These are phyloP conservation scores for Ciona savignyi DNA, from an alignment of 23 tunicate species.

Conservation along the genomic window DNA sequence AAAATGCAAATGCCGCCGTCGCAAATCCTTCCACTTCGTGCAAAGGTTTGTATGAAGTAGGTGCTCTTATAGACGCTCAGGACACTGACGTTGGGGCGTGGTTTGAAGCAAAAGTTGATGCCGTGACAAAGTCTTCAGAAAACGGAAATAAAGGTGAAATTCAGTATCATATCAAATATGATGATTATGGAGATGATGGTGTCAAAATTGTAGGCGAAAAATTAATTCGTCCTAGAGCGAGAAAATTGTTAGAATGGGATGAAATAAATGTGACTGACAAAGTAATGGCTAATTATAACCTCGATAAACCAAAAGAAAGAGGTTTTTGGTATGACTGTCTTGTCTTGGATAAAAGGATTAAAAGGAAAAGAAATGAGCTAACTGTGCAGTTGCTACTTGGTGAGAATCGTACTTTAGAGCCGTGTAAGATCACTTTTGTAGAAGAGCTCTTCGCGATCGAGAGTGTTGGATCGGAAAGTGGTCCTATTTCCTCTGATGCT, in stretches of 20 bases:
- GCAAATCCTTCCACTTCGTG: not conserved
- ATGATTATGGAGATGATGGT: constrained; percentile 60
- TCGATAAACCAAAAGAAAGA: constrained; percentile 52
- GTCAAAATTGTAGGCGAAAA: constrained; percentile 4
- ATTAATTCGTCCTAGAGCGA: constrained; percentile 61
- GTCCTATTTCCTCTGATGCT: constrained; percentile 8
- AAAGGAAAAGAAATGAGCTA: constrained; percentile 37
- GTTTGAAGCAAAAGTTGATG: constrained; percentile 64
- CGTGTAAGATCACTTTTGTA: constrained; percentile 61
- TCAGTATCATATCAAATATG: constrained; percentile 52
- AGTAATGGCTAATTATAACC: constrained; percentile 74
- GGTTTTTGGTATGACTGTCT: constrained; percentile 90
- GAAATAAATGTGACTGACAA: constrained; percentile 42
- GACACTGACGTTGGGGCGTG: constrained; percentile 78
- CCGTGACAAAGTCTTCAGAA: constrained; percentile 2
- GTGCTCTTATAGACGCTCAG: constrained; percentile 70
- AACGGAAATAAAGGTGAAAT: not conserved
- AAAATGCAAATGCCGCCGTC: not conserved
- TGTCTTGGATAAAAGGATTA: constrained; percentile 39
- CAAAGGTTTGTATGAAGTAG: constrained; percentile 12
- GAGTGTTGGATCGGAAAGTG: constrained; percentile 37
- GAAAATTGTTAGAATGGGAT: constrained; percentile 66
- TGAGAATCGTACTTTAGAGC: constrained; percentile 28
- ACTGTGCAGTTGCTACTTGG: constrained; percentile 47
- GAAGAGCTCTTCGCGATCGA: constrained; percentile 83